Conservation (phyloP, 2,113 vertebrate genomes). For the Meleagris gallopavo region DNA sequence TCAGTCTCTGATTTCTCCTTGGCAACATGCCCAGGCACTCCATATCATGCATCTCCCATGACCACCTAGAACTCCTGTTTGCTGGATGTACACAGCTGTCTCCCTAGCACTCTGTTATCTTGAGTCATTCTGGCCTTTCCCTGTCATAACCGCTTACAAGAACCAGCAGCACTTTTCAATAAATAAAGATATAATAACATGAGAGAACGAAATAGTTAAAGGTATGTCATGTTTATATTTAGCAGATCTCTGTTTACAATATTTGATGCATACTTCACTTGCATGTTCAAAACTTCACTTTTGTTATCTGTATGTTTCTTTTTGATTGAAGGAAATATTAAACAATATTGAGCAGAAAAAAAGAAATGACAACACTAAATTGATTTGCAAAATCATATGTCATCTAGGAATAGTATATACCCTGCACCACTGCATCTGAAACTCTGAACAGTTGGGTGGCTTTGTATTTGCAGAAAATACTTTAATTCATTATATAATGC, state of each 20-base stretch:
- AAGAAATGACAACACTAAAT: background rate
- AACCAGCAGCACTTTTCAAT: background rate
- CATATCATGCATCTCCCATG: background rate
- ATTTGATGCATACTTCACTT: background rate
- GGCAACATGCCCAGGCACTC: background rate
- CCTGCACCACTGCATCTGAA: background rate
- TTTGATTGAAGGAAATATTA: background rate
- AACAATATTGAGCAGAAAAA: background rate
- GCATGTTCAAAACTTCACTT: background rate
- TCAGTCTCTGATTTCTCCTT: background rate
- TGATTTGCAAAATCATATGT: background rate
- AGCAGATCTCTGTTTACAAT: background rate
- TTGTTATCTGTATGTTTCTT: background rate
- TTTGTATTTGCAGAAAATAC: background rate
- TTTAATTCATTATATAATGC: background rate
- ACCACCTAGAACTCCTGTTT: background rate
- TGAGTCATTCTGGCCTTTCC: background rate
- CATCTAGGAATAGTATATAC: background rate
- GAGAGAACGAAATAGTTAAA: background rate
- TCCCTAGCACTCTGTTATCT: background rate
- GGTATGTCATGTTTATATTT: background rate
- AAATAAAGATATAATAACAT: background rate
- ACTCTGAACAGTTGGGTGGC: background rate
- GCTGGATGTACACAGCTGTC: fast-evolving
- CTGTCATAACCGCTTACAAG: background rate